Evolutionary conservation across 2,797 vertebrate genomes (phyloP).

Genomic region (Tenualosa thibaudeaui): DNA sequence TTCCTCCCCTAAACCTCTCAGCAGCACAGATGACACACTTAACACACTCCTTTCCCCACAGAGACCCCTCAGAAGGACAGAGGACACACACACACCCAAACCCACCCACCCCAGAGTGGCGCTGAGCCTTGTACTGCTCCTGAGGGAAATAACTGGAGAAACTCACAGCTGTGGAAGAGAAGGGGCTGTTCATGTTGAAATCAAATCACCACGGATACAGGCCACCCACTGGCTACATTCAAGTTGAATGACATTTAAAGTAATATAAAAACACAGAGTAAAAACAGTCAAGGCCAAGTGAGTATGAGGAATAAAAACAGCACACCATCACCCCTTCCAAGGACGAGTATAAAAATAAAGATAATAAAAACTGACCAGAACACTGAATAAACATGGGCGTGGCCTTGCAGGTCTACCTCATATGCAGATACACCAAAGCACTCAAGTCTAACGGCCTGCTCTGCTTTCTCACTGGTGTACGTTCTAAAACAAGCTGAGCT

Average conservation of each 20-base stretch:
- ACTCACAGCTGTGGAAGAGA: background rate
- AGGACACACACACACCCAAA: too few species aligned
- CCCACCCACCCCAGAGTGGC: too few species aligned
- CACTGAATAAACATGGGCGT: constrained; percentile 78
- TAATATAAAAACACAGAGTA: constrained; percentile 15
- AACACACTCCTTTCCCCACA: too few species aligned
- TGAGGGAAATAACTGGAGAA: too few species aligned
- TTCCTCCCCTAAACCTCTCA: too few species aligned
- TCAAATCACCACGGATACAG: background rate
- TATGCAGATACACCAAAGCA: constrained; percentile 37
- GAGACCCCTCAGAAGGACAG: too few species aligned
- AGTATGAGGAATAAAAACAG: constrained; percentile 30
- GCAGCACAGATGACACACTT: too few species aligned
- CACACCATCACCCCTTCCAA: constrained; percentile 36
- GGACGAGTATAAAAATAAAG: constrained; percentile 58
- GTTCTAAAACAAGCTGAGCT: too few species aligned
- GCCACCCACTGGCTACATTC: constrained; percentile 12
- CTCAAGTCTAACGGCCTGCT: background rate
- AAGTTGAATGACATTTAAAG: background rate
- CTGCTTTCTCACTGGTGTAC: background rate
- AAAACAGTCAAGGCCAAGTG: constrained; percentile 34
- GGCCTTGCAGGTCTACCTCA: constrained; percentile 52
- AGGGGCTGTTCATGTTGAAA: constrained; percentile 18
- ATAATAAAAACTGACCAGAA: constrained; percentile 79
- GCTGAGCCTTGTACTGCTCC: too few species aligned